Evolutionary conservation across 2,113 vertebrate species (phyloP).

Genomic region (Paramisgurnus dabryanus): DNA sequence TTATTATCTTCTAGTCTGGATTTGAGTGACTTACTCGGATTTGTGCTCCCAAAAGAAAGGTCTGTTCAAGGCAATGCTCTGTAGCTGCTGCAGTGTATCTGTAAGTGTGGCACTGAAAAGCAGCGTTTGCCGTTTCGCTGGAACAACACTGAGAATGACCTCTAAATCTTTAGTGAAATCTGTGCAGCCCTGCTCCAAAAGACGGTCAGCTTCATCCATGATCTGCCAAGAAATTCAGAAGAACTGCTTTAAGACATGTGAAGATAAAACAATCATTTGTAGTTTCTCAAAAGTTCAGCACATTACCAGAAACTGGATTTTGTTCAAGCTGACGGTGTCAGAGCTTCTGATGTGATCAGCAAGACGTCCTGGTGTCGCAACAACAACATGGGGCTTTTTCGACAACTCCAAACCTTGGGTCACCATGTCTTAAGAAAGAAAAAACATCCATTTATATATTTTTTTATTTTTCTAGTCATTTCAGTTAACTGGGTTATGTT

Average conservation of each 20-base stretch:
- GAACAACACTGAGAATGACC: constrained; percentile 78
- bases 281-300: neutral
- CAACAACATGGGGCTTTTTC: constrained; percentile 87
- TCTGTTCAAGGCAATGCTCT: constrained; percentile 83
- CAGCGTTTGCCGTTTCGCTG: constrained; percentile 81
- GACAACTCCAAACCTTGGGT: constrained; percentile 85
- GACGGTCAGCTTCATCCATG: constrained; percentile 89
- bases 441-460: too few species aligned
- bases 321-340: constrained; percentile 85
- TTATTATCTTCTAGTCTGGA: too few species aligned
- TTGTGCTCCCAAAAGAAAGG: constrained; percentile 95
- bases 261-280: neutral
- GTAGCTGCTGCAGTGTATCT: constrained; percentile 82
- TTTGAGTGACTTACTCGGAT: constrained; percentile 78
- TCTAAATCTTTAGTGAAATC: constrained; percentile 92
- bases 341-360: constrained; percentile 93
- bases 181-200: constrained; percentile 89
- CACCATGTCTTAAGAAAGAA: constrained; percentile 84
- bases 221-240: constrained; percentile 72
- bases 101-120: constrained; percentile 95
- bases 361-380: constrained; percentile 88
- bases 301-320: constrained; percentile 84
- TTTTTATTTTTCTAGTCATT: too few species aligned
- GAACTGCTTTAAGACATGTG: neutral
- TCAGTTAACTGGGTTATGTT: too few species aligned